Conservation (phyloP, 2,797 vertebrate species). For the Phataginus tricuspis region DNA sequence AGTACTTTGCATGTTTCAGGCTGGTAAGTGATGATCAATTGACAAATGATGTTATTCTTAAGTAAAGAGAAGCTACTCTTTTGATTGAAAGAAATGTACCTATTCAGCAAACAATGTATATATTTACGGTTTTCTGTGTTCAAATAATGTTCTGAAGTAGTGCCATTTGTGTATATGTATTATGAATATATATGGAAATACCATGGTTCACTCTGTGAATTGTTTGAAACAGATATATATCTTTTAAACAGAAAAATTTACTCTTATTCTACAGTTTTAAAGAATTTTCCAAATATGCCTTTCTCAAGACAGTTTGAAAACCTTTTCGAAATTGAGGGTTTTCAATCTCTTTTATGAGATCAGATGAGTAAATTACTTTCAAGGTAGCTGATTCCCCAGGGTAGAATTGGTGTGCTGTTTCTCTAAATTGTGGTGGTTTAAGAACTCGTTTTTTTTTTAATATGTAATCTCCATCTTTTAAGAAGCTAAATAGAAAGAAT, state of each 20-base stretch:
- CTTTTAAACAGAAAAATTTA: conserved; percentile 42
- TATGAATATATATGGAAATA: conserved; percentile 34
- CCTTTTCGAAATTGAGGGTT: conserved; percentile 21
- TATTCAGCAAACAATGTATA: conserved; percentile 54
- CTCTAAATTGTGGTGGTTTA: background rate
- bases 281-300: background rate
- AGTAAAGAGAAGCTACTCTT: conserved; percentile 60
- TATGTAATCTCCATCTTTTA: background rate
- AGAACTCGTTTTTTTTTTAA: background rate
- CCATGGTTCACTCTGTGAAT: background rate
- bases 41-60: conserved; percentile 62
- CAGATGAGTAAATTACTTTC: conserved; percentile 38
- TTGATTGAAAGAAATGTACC: conserved; percentile 66
- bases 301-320: background rate
- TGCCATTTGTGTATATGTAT: background rate
- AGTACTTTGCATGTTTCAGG: conserved; percentile 50
- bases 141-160: conserved; percentile 61
- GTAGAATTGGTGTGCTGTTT: background rate
- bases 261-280: background rate
- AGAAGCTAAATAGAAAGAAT: background rate
- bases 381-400: conserved; percentile 12
- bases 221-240: background rate
- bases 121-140: conserved; percentile 65
- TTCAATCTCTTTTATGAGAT: conserved; percentile 45
- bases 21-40: conserved; percentile 53